Percentiles rank a stretch among this genome's conserved stretches.
These are phyloP conservation scores for Odontesthes bonariensis DNA, from an alignment of 2,113 vertebrate species.

Conservation along the genomic window DNA sequence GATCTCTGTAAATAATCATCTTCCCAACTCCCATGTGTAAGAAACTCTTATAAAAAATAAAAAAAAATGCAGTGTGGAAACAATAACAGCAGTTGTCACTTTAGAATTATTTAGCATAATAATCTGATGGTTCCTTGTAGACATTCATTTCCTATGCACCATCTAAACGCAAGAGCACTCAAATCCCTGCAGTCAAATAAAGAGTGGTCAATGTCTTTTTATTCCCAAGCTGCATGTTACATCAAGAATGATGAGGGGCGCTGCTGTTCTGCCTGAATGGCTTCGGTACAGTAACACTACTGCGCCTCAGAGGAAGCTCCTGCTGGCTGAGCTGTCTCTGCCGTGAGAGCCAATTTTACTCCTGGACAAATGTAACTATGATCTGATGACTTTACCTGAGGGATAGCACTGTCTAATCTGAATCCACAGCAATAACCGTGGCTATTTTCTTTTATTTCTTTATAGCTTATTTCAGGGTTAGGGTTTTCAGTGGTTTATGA, in stretches of 20 bases:
- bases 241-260: slow-evolving; percentile 27
- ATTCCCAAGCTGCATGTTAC: slow-evolving; percentile 10
- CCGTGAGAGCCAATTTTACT: slow-evolving; percentile 40
- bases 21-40: too few species aligned
- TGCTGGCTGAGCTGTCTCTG: slow-evolving; percentile 18
- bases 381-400: slow-evolving; percentile 20
- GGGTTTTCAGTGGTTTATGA: too few species aligned
- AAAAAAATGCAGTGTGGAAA: too few species aligned
- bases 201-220: slow-evolving; percentile 9
- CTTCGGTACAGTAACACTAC: slow-evolving; percentile 17
- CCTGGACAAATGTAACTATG: slow-evolving; percentile 26
- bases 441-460: too few species aligned
- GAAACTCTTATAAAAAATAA: too few species aligned
- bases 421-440: too few species aligned
- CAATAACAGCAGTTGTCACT: too few species aligned
- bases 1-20: too few species aligned
- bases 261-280: slow-evolving; percentile 28
- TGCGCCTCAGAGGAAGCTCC: slow-evolving; percentile 9
- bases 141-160: neutral
- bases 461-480: too few species aligned
- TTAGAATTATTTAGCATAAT: neutral
- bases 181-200: slow-evolving; percentile 18
- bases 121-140: too few species aligned
- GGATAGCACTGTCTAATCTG: neutral
- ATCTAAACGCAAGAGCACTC: neutral